Base-by-base conservation (phyloP, 2,888 invertebrate species). In the Drosophila rubida region DNA sequence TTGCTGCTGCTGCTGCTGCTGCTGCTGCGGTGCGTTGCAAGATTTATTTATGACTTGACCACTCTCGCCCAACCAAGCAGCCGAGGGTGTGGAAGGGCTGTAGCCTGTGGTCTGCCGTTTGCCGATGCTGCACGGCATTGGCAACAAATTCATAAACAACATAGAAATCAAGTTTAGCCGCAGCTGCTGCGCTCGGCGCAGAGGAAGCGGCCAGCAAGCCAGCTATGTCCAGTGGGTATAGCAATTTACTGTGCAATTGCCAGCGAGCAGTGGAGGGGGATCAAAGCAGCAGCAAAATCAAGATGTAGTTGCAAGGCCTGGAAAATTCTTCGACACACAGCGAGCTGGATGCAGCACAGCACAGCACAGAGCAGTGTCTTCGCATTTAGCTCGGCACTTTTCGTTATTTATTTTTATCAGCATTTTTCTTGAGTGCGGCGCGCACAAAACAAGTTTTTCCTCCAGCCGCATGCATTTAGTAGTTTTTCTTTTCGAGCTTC, bases 41-140 rank as follows among this genome's bases (percentile, higher is more conserved):
- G 51, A 64, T 69, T 75, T 75, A 78, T 82, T 78, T 87, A 79
- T 87, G 82, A 82, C 65, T 75, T 78, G 87, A 69, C 80, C 86
- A 75, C 63, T 83, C 65, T 19, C 65, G 58, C 75, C 73, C 62
- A 63, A 32, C 11, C 32, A n/a, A 32, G 44, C 32, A 13, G 39
- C 39, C 11, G 37, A 42, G 45, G n/a, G 8, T 8, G 0, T 22
- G 25, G 9, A 6, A n/a, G 16, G 41, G 42, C 8, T 22, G 45
- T 42, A 44, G 25, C 23, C 11, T 44, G 39, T 32, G 32, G 42
- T 44, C 51, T 46, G 66, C 27, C 13, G 57, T 37, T 63, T 32
- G n/a, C 32, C 58, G 75, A 60, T 68, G 75, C 75, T 63, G 54
- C 39, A 35, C 61, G 67, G 41, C 63, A 42, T 62, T 46, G 61